These are phyloP conservation scores for Kryptolebias marmoratus DNA, from an alignment of 2,113 vertebrate species.

Conservation along the genomic window DNA sequence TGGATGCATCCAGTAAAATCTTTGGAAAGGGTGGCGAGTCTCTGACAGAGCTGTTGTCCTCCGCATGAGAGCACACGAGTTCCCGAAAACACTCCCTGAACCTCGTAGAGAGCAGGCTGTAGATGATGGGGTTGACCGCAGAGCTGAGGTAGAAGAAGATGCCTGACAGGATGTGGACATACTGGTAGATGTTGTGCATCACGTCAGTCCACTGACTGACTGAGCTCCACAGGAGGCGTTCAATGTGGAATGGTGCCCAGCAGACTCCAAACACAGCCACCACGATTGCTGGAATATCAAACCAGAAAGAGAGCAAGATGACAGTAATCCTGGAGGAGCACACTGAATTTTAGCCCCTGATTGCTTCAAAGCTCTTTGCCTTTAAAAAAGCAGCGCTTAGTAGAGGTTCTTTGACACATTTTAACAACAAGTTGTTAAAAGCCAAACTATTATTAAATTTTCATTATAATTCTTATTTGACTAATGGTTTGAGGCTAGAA, in stretches of 20 bases:
- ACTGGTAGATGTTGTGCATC: conserved; percentile 79
- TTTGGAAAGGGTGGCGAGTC: conserved; percentile 70
- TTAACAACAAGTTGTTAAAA: background rate
- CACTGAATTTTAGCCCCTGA: background rate
- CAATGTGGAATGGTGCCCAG: conserved; percentile 81
- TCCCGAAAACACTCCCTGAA: conserved; percentile 79
- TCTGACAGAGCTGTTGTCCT: conserved; percentile 57
- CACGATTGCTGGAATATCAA: conserved; percentile 61
- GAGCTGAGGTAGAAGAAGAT: conserved; percentile 83
- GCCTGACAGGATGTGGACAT: conserved; percentile 81
- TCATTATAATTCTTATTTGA: too few species aligned
- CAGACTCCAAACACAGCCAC: conserved; percentile 77
- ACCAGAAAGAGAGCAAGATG: conserved; percentile 10
- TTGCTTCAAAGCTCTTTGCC: background rate
- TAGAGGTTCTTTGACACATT: background rate
- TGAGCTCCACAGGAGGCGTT: conserved; percentile 81
- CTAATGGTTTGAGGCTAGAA: too few species aligned
- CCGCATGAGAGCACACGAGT: conserved; percentile 65
- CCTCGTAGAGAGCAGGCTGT: conserved; percentile 81
- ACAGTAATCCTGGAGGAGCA: background rate
- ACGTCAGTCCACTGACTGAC: conserved; percentile 79
- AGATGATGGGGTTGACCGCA: conserved; percentile 80
- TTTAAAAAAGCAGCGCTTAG: background rate
- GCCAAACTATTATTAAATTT: background rate
- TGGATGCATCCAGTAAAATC: conserved; percentile 41